Evolutionary conservation across 2,113 vertebrate genomes (phyloP), one percentile per base, ranked within the genome.

Genomic region (Atrichornis clamosus): DNA sequence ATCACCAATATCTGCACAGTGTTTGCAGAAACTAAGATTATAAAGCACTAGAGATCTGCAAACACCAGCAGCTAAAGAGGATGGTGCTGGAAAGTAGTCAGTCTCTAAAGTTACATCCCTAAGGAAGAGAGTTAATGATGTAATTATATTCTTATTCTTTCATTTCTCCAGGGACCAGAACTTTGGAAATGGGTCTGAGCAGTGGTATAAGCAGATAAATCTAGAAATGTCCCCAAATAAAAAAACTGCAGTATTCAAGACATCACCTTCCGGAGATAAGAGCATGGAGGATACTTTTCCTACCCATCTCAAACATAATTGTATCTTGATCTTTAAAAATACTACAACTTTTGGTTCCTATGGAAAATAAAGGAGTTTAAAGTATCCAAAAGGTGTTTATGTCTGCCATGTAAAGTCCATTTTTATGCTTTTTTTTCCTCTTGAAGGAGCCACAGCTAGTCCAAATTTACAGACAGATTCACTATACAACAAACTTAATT

Each of bases 1-100:
- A 95, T 97, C 96, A 95, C 52, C 20, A 41, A 33, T 92, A 88
- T 89, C 87, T 88, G 72, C 63, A 91, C 52, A 33, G 37, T 76
- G 87, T 56, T 87, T 80, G 79, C 39, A 13, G 84, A 86, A 95
- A 85, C 21, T 14, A 41, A 90, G 79, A 80, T 89, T 89, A 64
- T 92, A 95, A 83, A 95, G 64, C 60, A 59, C 56, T 32, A 28
- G 44, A 80, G 62, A 89, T 20, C 53, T 82, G 62, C 39, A 59
- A 91, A 44, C 15, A 44, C 30, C 39, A 77, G 35, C 91, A 81
- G 50, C 50, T 52, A 44, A n/a, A 74, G 35, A 68, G 62, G 24
- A 41, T 2, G 1, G 22, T 88, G 47, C 30, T 84, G 67, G 63
- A 77, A 93, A 65, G 72, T 13, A 79, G 27, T 39, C 80, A 70